Evolutionary conservation across 2,797 vertebrate genomes (phyloP), one percentile per base, ranked within the genome.

Genomic region (Lates japonicus): DNA sequence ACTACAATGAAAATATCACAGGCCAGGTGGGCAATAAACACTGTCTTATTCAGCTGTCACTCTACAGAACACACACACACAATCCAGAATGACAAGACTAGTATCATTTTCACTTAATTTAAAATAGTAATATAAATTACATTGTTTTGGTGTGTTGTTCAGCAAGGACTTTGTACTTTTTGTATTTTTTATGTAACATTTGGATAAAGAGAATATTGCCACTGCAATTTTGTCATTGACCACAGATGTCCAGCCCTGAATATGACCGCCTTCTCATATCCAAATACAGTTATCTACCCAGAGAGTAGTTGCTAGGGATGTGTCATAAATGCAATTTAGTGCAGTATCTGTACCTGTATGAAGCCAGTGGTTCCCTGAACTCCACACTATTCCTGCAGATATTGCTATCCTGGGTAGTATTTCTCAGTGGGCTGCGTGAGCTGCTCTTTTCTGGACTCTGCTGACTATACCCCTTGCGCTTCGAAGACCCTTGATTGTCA

Each of bases 391-490:
- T 95, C 82, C 94, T 97, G 67, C 94, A 95, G 77, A 98, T 96
- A 29, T 98, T 98, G 92, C 96, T 97, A 84, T 98, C 97, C 86
- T 97, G 95, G 14, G 97, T 98, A 80, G 97, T 96, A 25, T 91
- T 97, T 91, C 96, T 96, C 62, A 99, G 94, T 11, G 98, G 98
- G 86, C 97, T 98, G 67, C 97, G 97, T 65, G 97, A 97, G 71
- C 91, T 95, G 74, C 93, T 95, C 90, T 97, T 97, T 76, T 97
- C 97, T 89, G 96, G 96, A 82, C 93, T 95, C 25, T 94, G 91
- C 64, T 95, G 96, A 80, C 88, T 94, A 17, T 87, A 92, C 31
- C 89, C 90, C 80, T 93, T 94, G 70, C 90, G 88, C 77, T 96
- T 96, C 57, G 93, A 95, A 59, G 86, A 92, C 86, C 90, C 83